phyloP scores from a whole-genome alignment of 2,113 vertebrate genomes.

The Rhineura floridana region DNA sequence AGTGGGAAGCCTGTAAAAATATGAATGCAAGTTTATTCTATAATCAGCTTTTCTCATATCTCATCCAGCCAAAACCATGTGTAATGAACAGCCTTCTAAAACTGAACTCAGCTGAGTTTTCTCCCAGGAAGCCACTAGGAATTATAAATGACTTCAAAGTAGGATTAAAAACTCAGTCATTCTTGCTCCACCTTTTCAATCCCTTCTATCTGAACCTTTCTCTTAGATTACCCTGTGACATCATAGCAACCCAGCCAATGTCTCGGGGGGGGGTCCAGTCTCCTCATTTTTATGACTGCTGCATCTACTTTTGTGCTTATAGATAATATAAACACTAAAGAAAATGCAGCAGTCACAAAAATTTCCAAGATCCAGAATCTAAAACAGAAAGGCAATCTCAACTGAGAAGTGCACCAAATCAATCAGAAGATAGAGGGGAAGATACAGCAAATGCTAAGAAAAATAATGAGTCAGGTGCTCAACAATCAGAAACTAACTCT shows the following conservation, averaged over 20 bases:
- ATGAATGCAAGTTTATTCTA: neutral
- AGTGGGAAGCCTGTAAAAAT: neutral
- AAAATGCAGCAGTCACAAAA: too few relatives aligned
- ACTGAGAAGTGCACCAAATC: neutral
- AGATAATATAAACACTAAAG: neutral
- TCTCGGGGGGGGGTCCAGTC: too few relatives aligned
- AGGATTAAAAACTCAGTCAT: neutral
- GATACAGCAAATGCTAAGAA: neutral
- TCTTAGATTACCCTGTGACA: neutral
- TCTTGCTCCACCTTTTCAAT: neutral
- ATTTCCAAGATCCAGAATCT: neutral
- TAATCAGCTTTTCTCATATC: neutral
- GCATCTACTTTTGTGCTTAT: neutral
- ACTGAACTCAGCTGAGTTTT: neutral
- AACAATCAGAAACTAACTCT: neutral
- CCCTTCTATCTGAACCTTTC: neutral
- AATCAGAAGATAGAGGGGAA: neutral
- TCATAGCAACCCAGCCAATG: neutral
- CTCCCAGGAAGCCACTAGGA: neutral
- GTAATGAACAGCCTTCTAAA: neutral
- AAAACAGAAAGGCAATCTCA: neutral
- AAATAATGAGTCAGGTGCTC: neutral
- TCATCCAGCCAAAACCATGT: neutral
- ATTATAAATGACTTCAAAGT: neutral
- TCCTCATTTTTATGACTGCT: neutral